Percentiles rank a stretch among this genome's conserved stretches.
Conservation (phyloP, 2,888 invertebrate species). For the Leptopilina drosophilae region DNA sequence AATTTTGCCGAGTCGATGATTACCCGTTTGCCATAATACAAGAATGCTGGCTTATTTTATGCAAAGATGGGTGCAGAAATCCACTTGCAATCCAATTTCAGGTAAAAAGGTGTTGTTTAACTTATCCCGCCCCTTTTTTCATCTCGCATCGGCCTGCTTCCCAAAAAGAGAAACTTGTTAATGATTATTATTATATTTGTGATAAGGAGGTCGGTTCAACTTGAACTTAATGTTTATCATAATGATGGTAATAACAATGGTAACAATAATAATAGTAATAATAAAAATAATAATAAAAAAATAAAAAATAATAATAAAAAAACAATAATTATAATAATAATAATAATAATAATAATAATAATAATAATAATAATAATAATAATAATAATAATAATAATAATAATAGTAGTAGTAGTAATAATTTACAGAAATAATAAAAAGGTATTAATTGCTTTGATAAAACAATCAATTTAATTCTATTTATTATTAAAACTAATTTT, state of each 20-base stretch:
- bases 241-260: not conserved
- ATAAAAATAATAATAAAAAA: too few relatives aligned
- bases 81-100: slow-evolving; percentile 27
- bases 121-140: slow-evolving; percentile 29
- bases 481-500: too few relatives aligned
- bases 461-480: too few relatives aligned
- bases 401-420: too few relatives aligned
- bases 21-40: slow-evolving; percentile 17
- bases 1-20: slow-evolving; percentile 21
- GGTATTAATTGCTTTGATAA: too few relatives aligned
- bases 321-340: too few relatives aligned
- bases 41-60: slow-evolving; percentile 26
- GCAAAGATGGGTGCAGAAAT: slow-evolving; percentile 26
- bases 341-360: too few relatives aligned
- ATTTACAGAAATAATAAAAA: too few relatives aligned
- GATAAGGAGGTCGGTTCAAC: slow-evolving; percentile 31
- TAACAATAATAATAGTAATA: too few relatives aligned
- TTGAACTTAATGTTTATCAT: slow-evolving; percentile 12
- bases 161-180: slow-evolving; percentile 26
- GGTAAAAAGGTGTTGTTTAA: slow-evolving; percentile 38
- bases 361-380: too few relatives aligned
- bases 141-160: slow-evolving; percentile 17
- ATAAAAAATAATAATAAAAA: too few relatives aligned
- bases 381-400: too few relatives aligned
- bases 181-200: slow-evolving; percentile 31